Base-by-base conservation (phyloP, 2,888 invertebrate species). In the Stenotaenia linearis region DNA sequence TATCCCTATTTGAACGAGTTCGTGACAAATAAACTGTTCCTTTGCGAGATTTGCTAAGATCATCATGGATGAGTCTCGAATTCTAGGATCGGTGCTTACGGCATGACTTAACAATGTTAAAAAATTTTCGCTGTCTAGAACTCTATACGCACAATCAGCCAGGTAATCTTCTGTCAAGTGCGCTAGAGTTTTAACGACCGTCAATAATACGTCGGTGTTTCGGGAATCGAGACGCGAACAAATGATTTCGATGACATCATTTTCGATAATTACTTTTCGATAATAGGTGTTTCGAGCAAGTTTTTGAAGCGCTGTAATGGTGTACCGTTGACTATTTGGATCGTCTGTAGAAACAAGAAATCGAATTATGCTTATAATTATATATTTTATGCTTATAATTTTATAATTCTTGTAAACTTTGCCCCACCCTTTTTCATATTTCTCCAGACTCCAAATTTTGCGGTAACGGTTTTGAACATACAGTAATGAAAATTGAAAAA, bases 361-460 rank as follows among this genome's bases (percentile, higher is more conserved):
- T 35, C 89, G 88, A 28, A 90, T 85, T 78, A 92, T 85, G 28
- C 88, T 88, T 76, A 86, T 84, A 4, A 90, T 87, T 1, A 88
- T 88, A 61, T 89, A 89, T 83, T n/a, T n/a, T n/a, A n/a, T n/a
- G n/a, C n/a, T n/a, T n/a, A n/a, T n/a, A n/a, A n/a, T n/a, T n/a
- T n/a, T n/a, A n/a, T n/a, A n/a, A n/a, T 88, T 88, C 79, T 88
- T 87, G 84, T 90, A 90, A 61, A 92, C 86, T 21, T 87, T 86
- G 82, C 89, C 88, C 32, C 90, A 90, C 85, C 90, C 89, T 79
- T 84, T 84, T 61, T 85, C 86, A 80, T 87, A 89, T 83, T 90
- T 90, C n/a, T 93, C 92, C 80, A 95, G 87, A 86, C 95, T 96
- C 0, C 94, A 94, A 80, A 94, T 89, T 78, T 95, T 90, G 84